Conservation (phyloP, 2,113 vertebrate genomes). For the Callopanchax toddi region DNA sequence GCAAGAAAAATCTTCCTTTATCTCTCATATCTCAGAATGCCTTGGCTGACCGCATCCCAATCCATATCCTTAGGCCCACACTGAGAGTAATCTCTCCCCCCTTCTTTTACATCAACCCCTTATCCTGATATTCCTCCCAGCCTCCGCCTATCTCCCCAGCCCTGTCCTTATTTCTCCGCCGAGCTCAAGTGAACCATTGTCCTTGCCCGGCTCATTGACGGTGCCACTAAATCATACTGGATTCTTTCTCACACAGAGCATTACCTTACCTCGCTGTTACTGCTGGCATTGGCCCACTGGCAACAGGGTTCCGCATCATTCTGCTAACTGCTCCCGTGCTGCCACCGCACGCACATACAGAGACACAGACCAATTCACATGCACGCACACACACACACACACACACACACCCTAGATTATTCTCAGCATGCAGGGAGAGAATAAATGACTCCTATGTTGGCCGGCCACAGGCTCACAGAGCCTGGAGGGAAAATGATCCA, state of each 20-base stretch:
- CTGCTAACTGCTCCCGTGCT: conserved; percentile 55
- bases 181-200: conserved; percentile 71
- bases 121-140: conserved; percentile 59
- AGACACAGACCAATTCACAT: conserved; percentile 41
- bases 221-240: conserved; percentile 65
- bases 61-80: conserved; percentile 58
- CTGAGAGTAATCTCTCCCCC: conserved; percentile 47
- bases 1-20: conserved; percentile 38
- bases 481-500: conserved; percentile 63
- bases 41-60: conserved; percentile 34
- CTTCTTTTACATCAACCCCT: conserved; percentile 46
- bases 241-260: conserved; percentile 54
- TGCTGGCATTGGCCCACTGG: conserved; percentile 51
- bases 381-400: not conserved
- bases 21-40: conserved; percentile 49
- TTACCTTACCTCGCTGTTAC: conserved; percentile 59
- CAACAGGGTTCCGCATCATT: conserved; percentile 49
- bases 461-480: conserved; percentile 65
- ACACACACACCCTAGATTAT: conserved; percentile 61
- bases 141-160: conserved; percentile 55
- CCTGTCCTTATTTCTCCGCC: conserved; percentile 69
- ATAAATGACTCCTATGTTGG: conserved; percentile 69
- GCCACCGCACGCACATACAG: conserved; percentile 17
- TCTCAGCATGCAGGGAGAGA: conserved; percentile 65
- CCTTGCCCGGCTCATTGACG: conserved; percentile 61